phyloP scores from a whole-genome alignment of 2,113 vertebrate genomes.

The Phycodurus eques region DNA sequence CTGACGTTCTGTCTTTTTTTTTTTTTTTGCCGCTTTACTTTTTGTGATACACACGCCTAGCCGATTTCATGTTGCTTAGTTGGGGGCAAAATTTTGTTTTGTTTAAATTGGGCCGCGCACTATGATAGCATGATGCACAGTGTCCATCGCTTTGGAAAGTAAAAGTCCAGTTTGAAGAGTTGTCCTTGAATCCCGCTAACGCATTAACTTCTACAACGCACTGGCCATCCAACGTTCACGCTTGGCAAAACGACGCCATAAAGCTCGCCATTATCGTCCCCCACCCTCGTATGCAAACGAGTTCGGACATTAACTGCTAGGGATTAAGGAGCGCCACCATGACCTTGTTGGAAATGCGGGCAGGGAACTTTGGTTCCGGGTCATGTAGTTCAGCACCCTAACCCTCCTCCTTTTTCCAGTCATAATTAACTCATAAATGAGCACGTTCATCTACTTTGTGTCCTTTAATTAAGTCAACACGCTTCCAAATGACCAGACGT shows the following conservation, averaged over 20 bases:
- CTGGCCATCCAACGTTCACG: conserved; percentile 27
- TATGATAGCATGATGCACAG: background rate
- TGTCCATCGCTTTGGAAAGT: conserved; percentile 6
- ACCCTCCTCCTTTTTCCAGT: conserved; percentile 21
- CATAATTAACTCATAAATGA: conserved; percentile 34
- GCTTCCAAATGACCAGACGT: background rate
- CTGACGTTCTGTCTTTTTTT: too few species aligned
- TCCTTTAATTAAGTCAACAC: conserved; percentile 27
- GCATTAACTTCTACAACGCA: background rate
- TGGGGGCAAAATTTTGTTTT: too few species aligned
- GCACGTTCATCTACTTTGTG: conserved; percentile 37
- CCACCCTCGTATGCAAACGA: conserved; percentile 55
- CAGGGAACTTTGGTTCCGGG: conserved; percentile 47
- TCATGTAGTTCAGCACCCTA: conserved; percentile 47
- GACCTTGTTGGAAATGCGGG: conserved; percentile 50
- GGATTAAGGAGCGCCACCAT: conserved; percentile 44
- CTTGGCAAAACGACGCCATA: conserved; percentile 52
- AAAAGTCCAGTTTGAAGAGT: conserved; percentile 30
- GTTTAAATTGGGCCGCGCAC: background rate
- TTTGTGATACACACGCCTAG: too few species aligned
- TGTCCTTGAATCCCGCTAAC: conserved; percentile 27
- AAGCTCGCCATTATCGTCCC: conserved; percentile 48
- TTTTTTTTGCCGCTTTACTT: too few species aligned
- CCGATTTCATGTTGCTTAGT: too few species aligned
- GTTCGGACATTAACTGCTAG: conserved; percentile 38